Evolutionary conservation across 35 echinoderm and acorn worm genomes (phyloP).

Genomic region (Apostichopus californicus): DNA sequence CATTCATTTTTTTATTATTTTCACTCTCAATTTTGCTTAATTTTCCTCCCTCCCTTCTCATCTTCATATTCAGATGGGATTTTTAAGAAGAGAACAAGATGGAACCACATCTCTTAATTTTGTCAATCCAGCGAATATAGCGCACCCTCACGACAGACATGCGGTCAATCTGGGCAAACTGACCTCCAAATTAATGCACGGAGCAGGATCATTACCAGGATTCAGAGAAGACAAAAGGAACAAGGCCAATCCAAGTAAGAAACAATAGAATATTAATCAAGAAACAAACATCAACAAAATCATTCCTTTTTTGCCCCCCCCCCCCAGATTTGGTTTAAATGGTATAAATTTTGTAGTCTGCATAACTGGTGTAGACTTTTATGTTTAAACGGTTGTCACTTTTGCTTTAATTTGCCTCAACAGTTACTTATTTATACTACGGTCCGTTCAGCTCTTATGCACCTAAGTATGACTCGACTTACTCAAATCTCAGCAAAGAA

Average conservation of each 20-base stretch:
- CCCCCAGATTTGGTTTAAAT: too few species aligned
- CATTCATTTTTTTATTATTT: too few species aligned
- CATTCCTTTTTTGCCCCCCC: too few species aligned
- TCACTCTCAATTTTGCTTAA: too few species aligned
- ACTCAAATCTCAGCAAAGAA: slow-evolving; percentile 95
- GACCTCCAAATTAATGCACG: slow-evolving; percentile 71
- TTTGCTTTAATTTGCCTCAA: neutral
- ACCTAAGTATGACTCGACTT: slow-evolving; percentile 87
- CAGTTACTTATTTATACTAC: slow-evolving; percentile 86
- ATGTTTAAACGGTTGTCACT: neutral
- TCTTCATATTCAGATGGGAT: slow-evolving; percentile 77
- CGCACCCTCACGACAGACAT: slow-evolving; percentile 54
- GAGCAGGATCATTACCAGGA: slow-evolving; percentile 78
- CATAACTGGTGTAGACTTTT: too few species aligned
- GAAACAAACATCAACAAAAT: too few species aligned
- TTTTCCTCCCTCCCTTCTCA: too few species aligned
- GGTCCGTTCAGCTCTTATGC: slow-evolving; percentile 94
- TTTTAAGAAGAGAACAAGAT: slow-evolving; percentile 80
- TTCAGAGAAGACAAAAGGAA: slow-evolving; percentile 97
- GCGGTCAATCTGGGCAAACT: slow-evolving; percentile 85
- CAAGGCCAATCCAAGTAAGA: slow-evolving; percentile 89
- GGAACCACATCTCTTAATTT: slow-evolving; percentile 88
- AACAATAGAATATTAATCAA: too few species aligned
- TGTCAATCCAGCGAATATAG: slow-evolving; percentile 66
- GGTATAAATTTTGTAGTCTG: too few species aligned